phyloP scores from a whole-genome alignment of 30 jellyfish, hydroid and myxozoan species.

The Rhopilema esculentum region DNA sequence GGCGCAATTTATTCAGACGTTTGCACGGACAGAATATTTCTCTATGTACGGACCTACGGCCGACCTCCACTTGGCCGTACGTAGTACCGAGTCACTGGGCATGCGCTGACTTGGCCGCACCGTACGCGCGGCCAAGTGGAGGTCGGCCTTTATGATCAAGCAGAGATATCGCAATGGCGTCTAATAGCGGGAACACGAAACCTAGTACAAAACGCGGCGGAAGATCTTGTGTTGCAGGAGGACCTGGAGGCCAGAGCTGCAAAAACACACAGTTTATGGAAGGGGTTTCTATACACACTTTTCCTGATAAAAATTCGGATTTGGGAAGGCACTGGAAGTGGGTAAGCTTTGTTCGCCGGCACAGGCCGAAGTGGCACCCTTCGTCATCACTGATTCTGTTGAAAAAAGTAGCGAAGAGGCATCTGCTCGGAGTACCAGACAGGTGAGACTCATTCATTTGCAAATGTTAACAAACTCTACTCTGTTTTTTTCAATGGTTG shows the following conservation, averaged over 20 bases:
- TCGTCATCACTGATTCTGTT: not conserved
- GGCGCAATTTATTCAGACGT: not conserved
- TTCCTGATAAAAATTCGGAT: constrained; percentile 7
- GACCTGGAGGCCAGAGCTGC: constrained; percentile 25
- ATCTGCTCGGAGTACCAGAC: not conserved
- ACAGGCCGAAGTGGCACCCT: constrained; percentile 25
- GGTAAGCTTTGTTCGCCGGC: constrained; percentile 34
- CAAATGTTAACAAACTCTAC: not conserved
- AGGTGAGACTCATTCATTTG: not conserved
- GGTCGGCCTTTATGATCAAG: not conserved
- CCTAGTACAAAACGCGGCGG: constrained; percentile 6
- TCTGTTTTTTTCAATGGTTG: not conserved
- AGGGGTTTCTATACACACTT: constrained; percentile 17
- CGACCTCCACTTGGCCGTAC: not conserved
- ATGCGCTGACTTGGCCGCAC: not conserved
- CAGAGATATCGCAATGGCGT: not conserved
- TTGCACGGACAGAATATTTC: not conserved
- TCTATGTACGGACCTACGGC: too few relatives aligned
- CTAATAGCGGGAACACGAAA: not conserved
- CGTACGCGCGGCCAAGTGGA: not conserved
- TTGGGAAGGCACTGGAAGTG: not conserved
- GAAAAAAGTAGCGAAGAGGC: not conserved
- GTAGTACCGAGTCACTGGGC: not conserved
- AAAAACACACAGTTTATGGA: constrained; percentile 2
- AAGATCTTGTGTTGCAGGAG: constrained; percentile 12